Base-by-base conservation (phyloP, 2,888 invertebrate species). In the Erynnis tages region DNA sequence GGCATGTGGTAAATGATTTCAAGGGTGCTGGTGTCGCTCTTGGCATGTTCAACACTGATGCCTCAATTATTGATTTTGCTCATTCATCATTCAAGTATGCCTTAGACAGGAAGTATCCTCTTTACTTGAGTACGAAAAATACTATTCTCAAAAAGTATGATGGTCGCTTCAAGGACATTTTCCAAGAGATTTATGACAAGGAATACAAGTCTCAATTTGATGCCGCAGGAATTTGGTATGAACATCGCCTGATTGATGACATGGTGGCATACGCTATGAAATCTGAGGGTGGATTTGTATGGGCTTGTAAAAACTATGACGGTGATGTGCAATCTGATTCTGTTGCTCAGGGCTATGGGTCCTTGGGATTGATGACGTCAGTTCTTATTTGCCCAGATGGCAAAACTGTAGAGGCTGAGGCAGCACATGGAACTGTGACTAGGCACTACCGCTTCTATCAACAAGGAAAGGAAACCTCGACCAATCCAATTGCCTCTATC, bases 261-360 rank as follows among this genome's bases (percentile, higher is more conserved):
- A 99, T 99, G 99, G 98, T 99, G 8, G 99, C 99, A 1, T 98
- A 98, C 73, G 94, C 95, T 23, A 96, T 99, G 96, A 99, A 99
- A 82, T 96, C 97, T 0, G 97, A 98, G 67, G 99, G 99, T 62
- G 99, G 99, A 32, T 99, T 99, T 80, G 98, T 99, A 0, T 99
- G 99, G 99, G 98, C 99, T 5, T 99, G 99, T 84, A 99, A 99
- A 82, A 99, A 99, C 83, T 99, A 99, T 77, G 99, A 99, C 73
- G 99, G 99, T 32, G 99, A 99, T 84, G 99, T 99, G 0, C 99
- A 99, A 82, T 98, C 98, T 0, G 99, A 99, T 82, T 96, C 98
- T 0, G 97, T 99, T 19, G 99, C 99, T 54, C 99, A 99, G 87
- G 98, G 98, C 23, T 97, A 95, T 66, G 97, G 99, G 8, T 98